Percentiles rank a stretch among this genome's conserved stretches.
Evolutionary conservation across 2,113 vertebrate species (phyloP).

Genomic region (Vanacampus margaritifer): DNA sequence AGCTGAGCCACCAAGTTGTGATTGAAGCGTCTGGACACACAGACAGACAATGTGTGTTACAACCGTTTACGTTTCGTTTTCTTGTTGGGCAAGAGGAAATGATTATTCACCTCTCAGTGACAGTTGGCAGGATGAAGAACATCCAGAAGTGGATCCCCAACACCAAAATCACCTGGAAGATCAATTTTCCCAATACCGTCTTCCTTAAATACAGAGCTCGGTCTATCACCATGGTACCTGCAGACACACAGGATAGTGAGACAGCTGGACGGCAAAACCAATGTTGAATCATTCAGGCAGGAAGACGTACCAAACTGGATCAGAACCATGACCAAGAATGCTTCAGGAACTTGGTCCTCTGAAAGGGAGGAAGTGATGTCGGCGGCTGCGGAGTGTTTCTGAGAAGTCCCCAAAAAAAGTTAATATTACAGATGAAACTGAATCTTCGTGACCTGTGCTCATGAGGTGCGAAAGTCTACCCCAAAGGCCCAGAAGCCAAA

Average conservation of each 20-base stretch:
- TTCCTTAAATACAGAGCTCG: constrained; percentile 94
- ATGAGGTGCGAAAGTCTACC: constrained; percentile 68
- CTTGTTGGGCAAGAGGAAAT: not conserved
- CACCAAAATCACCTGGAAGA: constrained; percentile 95
- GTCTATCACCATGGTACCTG: constrained; percentile 91
- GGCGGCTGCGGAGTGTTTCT: constrained; percentile 92
- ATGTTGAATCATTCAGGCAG: not conserved
- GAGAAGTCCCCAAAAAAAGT: constrained; percentile 18
- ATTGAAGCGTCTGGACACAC: constrained; percentile 84
- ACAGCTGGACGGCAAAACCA: not conserved
- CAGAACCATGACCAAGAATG: constrained; percentile 96
- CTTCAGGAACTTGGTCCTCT: constrained; percentile 92
- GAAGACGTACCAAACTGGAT: constrained; percentile 85
- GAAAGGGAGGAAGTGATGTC: constrained; percentile 97
- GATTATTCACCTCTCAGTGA: constrained; percentile 85
- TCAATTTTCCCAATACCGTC: constrained; percentile 92
- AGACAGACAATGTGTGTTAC: constrained; percentile 2
- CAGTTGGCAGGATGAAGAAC: constrained; percentile 94
- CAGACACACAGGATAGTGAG: not conserved
- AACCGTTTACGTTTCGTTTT: no score
- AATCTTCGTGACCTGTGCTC: not conserved
- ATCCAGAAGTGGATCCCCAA: constrained; percentile 99
- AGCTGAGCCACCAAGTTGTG: constrained; percentile 95
- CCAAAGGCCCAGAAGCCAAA: constrained; percentile 98
- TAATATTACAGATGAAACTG: not conserved